Evolutionary conservation across 2,797 vertebrate genomes (phyloP), one percentile per base, ranked within the genome.

Genomic region (Salarias fasciatus): DNA sequence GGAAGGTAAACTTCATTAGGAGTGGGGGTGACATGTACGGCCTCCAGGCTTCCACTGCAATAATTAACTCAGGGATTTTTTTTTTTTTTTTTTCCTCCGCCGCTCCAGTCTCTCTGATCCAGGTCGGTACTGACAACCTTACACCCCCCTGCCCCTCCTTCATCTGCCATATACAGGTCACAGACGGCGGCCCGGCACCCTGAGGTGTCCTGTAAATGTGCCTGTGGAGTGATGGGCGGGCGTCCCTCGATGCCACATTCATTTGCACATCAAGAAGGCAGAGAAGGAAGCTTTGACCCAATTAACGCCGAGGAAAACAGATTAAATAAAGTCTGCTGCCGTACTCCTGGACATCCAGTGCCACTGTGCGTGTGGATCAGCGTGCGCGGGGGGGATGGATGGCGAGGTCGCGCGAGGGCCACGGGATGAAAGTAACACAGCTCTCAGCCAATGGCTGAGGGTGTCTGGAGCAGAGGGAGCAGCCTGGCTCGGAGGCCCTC

Each of bases 201-300:
- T 24, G 80, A 89, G 85, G 88, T 91, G 91, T 85, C 83, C 86
- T 80, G 83, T 85, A 72, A 81, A 86, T 77, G 80, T 80, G 82
- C 78, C 85, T 84, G 86, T 83, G 82, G 86, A 87, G 86, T 87
- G 84, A 88, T 82, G 83, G 79, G 82, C 64, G 67, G 75, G 70
- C 46, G 48, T 85, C 82, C 72, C 85, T 72, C 29, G 69, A 78
- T 77, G 78, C 79, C 80, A 81, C 60, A 58, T 88, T 86, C 82
- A 90, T 90, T 90, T 90, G 86, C 90, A 89, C 90, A 89, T 92
- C 90, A 90, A 90, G 86, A 86, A 86, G 79, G 68, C 68, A 81
- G 76, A 72, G 77, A 76, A 72, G 75, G 73, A 81, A 81, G 84
- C 84, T 88, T 88, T 92, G 90, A 90, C 90, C 91, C 89, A 91